Evolutionary conservation across 2,888 invertebrate species (phyloP).

Genomic region (Lochmaea crataegi): DNA sequence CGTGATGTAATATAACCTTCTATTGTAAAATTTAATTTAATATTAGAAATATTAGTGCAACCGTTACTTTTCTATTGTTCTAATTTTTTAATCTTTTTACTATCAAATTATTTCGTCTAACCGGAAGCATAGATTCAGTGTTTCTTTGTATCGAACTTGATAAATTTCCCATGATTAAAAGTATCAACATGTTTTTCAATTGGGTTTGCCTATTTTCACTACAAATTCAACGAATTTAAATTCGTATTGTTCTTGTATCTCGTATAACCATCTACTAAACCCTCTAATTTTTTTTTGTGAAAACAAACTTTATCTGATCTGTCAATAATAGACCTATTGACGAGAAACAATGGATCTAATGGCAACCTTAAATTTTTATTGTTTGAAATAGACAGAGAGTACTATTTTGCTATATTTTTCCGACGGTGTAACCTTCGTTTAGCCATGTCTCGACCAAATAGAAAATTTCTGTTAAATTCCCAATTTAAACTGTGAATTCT

Average conservation of each 20-base stretch:
- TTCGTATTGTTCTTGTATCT: constrained; percentile 23
- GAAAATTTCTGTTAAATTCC: no score
- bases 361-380: constrained; percentile 21
- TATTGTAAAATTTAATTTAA: no score
- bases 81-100: not conserved
- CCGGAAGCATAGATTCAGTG: not conserved
- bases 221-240: not conserved
- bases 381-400: no score
- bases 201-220: not conserved
- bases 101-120: not conserved
- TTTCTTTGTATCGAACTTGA: not conserved
- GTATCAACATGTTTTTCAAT: not conserved
- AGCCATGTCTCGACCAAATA: no score
- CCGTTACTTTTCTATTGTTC: not conserved
- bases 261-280: constrained; percentile 3
- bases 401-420: no score
- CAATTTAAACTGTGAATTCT: no score
- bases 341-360: constrained; percentile 18
- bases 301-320: constrained; percentile 23
- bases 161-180: not conserved
- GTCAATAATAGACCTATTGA: constrained; percentile 22
- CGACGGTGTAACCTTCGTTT: no score
- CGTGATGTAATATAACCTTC: no score
- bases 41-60: not conserved
- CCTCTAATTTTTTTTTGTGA: constrained; percentile 12